Percentiles rank a stretch among this genome's conserved stretches.
phyloP scores from a whole-genome alignment of 2,113 vertebrate genomes.

The Eulacestoma nigropectus region DNA sequence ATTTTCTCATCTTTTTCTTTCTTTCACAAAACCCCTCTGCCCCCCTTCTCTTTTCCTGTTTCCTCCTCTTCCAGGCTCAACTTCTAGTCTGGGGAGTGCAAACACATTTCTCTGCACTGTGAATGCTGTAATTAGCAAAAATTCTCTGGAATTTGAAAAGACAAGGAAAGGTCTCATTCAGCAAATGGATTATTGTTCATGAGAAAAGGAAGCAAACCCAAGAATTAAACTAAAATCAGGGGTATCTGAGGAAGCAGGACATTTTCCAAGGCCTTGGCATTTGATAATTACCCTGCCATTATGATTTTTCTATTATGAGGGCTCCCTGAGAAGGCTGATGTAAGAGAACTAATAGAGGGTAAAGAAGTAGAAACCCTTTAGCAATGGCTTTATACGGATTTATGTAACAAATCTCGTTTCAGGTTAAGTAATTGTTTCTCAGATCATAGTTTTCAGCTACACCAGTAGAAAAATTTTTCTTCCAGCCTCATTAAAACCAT shows the following conservation, averaged over 20 bases:
- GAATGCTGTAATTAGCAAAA: not conserved
- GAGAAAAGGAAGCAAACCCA: not conserved
- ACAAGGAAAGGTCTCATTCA: not conserved
- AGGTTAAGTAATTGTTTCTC: slow-evolving; percentile 51
- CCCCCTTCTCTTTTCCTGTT: not conserved
- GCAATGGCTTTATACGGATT: not conserved
- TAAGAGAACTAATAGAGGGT: slow-evolving; percentile 7
- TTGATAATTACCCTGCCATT: not conserved
- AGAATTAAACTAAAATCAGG: not conserved
- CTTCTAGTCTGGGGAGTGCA: not conserved
- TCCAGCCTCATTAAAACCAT: slow-evolving; percentile 37
- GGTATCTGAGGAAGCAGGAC: not conserved
- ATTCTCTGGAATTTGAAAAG: not conserved
- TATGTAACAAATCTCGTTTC: slow-evolving; percentile 37
- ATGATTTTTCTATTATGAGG: not conserved
- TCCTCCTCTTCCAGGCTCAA: not conserved
- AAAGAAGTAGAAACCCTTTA: slow-evolving; percentile 2
- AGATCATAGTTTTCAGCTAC: slow-evolving; percentile 46
- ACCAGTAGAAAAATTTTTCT: slow-evolving; percentile 31
- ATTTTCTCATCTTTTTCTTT: not conserved
- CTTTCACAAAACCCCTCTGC: not conserved
- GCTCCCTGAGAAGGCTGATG: not conserved
- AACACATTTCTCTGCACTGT: not conserved
- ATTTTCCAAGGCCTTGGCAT: not conserved
- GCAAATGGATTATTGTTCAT: not conserved